These are phyloP conservation scores for Thymelicus lineola DNA, from an alignment of 2,888 invertebrate species.

Conservation along the genomic window DNA sequence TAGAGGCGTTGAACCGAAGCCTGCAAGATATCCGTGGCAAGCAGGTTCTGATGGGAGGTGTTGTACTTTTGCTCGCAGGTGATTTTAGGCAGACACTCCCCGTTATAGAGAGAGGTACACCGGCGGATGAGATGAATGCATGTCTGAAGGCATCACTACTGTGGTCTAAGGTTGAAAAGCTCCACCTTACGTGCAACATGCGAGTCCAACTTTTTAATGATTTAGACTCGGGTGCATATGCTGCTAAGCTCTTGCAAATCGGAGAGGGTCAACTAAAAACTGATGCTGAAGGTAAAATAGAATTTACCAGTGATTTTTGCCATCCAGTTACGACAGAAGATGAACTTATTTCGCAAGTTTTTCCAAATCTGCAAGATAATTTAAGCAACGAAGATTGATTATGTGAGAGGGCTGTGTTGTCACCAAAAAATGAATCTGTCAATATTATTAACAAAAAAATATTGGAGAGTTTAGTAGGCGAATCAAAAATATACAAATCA, in stretches of 20 bases:
- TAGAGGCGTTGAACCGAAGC: slow-evolving; percentile 41
- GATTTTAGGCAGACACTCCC: slow-evolving; percentile 46
- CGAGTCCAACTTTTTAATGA: slow-evolving; percentile 47
- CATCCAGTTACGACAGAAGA: not conserved
- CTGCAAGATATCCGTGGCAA: slow-evolving; percentile 41
- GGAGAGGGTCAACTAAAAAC: not conserved
- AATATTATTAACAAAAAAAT: not conserved
- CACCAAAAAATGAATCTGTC: not conserved
- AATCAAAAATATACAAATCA: too few species aligned
- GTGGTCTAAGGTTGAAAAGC: slow-evolving; percentile 44
- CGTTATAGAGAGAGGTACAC: slow-evolving; percentile 46
- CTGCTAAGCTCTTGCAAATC: slow-evolving; percentile 37
- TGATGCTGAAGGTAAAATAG: not conserved
- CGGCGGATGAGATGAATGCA: slow-evolving; percentile 49
- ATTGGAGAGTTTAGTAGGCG: not conserved
- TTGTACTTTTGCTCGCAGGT: slow-evolving; percentile 42
- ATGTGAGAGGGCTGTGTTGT: not conserved
- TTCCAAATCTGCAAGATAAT: not conserved
- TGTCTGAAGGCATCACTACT: slow-evolving; percentile 47
- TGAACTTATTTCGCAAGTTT: not conserved
- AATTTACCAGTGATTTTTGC: not conserved
- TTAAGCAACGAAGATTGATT: not conserved
- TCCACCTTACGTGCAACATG: slow-evolving; percentile 47
- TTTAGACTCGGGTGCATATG: slow-evolving; percentile 45
- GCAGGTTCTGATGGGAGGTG: slow-evolving; percentile 42